phyloP scores from a whole-genome alignment of 2,113 vertebrate species.

The Oryzias curvinotus region DNA sequence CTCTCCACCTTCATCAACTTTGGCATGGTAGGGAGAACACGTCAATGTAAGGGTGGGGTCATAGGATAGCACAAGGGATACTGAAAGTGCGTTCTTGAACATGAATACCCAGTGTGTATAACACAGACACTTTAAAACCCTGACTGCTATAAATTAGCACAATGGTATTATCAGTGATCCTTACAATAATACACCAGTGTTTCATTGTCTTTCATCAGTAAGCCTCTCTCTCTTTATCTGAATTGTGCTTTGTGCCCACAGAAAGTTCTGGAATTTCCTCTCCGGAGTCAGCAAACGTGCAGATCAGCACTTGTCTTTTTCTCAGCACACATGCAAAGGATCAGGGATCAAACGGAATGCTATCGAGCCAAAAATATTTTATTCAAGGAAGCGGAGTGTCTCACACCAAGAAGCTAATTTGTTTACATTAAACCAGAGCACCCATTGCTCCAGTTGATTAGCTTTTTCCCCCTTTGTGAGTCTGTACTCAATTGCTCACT shows the following conservation, averaged over 20 bases:
- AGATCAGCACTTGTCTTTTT: constrained; percentile 41
- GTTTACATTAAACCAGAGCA: constrained; percentile 34
- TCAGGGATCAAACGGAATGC: constrained; percentile 32
- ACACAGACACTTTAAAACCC: too few species aligned
- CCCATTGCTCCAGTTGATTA: constrained; percentile 34
- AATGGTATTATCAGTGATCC: neutral
- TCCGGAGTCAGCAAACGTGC: constrained; percentile 39
- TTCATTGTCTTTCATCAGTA: neutral
- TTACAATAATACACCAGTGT: neutral
- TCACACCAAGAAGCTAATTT: neutral
- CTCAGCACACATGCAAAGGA: constrained; percentile 12
- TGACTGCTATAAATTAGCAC: too few species aligned
- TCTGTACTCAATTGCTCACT: too few species aligned
- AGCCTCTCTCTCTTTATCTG: constrained; percentile 2
- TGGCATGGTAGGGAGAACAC: too few species aligned
- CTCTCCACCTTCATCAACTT: too few species aligned
- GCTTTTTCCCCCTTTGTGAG: neutral
- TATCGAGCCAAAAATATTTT: constrained; percentile 47
- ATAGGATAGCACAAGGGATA: too few species aligned
- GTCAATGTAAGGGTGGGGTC: too few species aligned
- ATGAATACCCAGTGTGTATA: too few species aligned
- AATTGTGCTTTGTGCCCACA: constrained; percentile 2
- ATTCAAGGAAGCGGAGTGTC: constrained; percentile 31
- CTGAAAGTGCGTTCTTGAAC: too few species aligned
- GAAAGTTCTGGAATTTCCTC: constrained; percentile 58